phyloP scores from a whole-genome alignment of 2,888 invertebrate species.

The Cremastobaeus sp. region DNA sequence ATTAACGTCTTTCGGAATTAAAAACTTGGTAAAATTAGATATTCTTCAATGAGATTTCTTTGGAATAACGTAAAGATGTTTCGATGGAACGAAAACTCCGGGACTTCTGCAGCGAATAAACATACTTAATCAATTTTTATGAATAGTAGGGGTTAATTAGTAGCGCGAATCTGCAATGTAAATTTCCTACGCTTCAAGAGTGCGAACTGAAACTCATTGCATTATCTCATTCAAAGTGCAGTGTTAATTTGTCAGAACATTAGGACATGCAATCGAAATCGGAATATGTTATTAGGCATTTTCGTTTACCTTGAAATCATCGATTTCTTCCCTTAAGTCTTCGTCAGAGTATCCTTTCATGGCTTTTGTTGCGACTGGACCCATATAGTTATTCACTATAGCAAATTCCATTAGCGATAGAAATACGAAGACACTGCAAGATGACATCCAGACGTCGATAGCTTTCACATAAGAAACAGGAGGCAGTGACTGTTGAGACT shows the following conservation, averaged over 20 bases:
- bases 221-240: no score
- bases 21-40: conserved; percentile 40
- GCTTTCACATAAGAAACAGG: conserved; percentile 96
- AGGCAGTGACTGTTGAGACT: conserved; percentile 92
- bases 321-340: conserved; percentile 85
- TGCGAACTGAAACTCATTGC: no score
- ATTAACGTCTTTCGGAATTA: conserved; percentile 40
- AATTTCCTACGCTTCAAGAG: background rate
- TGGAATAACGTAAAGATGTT: conserved; percentile 7
- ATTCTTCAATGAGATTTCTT: conserved; percentile 18
- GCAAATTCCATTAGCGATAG: conserved; percentile 94
- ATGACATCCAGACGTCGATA: conserved; percentile 95
- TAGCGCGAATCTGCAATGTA: background rate
- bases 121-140: conserved; percentile 3
- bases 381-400: conserved; percentile 93
- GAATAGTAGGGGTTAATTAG: background rate
- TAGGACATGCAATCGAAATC: no score
- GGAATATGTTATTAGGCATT: no score
- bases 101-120: conserved; percentile 7
- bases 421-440: conserved; percentile 94
- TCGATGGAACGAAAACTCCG: conserved; percentile 9
- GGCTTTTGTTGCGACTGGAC: conserved; percentile 90
- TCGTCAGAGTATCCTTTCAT: conserved; percentile 95
- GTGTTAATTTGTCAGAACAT: no score
- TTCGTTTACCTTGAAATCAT: conserved; percentile 85